Base-by-base conservation (phyloP, 2,888 invertebrate genomes). In the Eubasilissa splendida region DNA sequence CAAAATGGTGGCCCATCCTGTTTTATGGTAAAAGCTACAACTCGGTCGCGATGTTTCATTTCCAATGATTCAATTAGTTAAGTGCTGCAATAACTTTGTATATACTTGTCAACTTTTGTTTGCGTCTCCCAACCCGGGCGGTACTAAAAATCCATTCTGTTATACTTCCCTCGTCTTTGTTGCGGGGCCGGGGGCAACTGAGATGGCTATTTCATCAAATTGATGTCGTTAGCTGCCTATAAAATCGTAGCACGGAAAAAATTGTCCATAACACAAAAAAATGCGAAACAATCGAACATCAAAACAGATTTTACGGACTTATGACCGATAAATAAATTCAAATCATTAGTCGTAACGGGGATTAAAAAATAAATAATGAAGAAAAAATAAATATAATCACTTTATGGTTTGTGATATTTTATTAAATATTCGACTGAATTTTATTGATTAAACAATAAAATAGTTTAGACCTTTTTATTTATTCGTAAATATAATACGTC, bases 1-100 rank as follows among this genome's bases (percentile, higher is more conserved):
- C 42, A 66, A 59, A 14, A 50, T 54, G 54, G 54, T 53, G 54
- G 71, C 71, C 31, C 78, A 70, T 70, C 80, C 77, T 80, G 83
- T 82, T 83, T 83, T 83, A 83, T 82, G 82, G 80, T 80, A 53
- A 77, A 79, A 80, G 80, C 83, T 83, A 81, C 76, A 77, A 77
- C 82, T 80, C 79, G 79, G 82, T 83, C 79, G 80, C 82, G 77
- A 81, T 81, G 83, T 80, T 83, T 83, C 83, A 81, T 79, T 83
- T 83, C 83, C 83, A 77, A 84, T 84, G 84, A 84, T 84, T 81
- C 84, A 84, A 84, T 84, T 84, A 84, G 84, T 80, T 82, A 82
- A 84, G 84, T 84, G 84, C 82, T 82, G 76, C 81, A 82, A 83
- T 83, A 83, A 83, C 83, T 83, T 81, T 79, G 81, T 84, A 78